phyloP scores from a whole-genome alignment of 2,797 vertebrate genomes.

The Okamejei kenojei region DNA sequence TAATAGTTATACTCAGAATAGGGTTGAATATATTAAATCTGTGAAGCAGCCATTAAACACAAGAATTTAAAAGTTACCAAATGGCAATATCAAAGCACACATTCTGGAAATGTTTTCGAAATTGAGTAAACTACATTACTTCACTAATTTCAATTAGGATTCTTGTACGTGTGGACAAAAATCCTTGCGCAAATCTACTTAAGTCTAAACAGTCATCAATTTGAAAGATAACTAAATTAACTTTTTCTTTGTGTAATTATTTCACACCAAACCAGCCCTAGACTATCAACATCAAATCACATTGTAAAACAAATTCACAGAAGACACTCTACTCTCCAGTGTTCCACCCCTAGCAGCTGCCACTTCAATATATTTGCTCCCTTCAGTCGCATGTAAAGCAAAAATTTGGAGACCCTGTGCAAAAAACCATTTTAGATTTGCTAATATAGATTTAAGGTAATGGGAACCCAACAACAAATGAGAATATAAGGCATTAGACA shows the following conservation, averaged over 20 bases:
- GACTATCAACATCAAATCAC: constrained; percentile 9
- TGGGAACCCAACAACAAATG: background rate
- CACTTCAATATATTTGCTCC: background rate
- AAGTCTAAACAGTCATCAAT: background rate
- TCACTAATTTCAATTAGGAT: no score
- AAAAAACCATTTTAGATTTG: background rate
- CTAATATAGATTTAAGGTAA: background rate
- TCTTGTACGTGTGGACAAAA: background rate
- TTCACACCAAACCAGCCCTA: background rate
- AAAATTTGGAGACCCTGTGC: background rate
- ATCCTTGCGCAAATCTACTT: background rate
- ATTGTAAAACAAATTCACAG: background rate
- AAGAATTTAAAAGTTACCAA: no score
- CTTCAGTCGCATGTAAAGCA: background rate
- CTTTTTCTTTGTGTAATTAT: background rate
- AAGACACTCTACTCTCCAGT: background rate
- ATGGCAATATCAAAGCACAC: no score
- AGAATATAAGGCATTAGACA: background rate
- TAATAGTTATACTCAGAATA: no score
- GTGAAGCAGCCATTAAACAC: no score
- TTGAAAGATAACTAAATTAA: background rate
- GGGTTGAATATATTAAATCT: no score
- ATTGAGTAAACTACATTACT: no score
- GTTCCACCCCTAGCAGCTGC: background rate
- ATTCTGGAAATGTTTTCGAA: no score